Evolutionary conservation across 2,888 invertebrate genomes (phyloP), one percentile per base, ranked within the genome.

Genomic region (Hymenopus coronatus): DNA sequence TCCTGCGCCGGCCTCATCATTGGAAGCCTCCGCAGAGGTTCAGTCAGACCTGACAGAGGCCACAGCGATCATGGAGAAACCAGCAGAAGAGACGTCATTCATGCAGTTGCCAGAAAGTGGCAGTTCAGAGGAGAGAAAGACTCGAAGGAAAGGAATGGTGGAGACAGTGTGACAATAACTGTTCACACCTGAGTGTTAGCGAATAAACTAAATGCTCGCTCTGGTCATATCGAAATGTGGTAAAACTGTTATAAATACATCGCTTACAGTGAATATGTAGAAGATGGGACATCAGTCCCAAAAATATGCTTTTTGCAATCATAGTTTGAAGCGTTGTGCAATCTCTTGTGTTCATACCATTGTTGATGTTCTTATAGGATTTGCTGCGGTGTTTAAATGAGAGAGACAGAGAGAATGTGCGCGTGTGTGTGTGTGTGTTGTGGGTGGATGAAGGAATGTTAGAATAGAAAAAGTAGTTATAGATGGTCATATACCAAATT

Each of bases 21-120:
- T 27, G 14, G 84, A 88, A 70, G n/a, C n/a, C 27, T 33, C 40
- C 25, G 4, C 40, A 20, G 83, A 83, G 14, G 88, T 33, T 15
- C 27, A 28, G 33, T 15, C 28, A n/a, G 88, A 30, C 9, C 7
- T 12, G 25, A 84, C 33, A 3, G 89, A 89, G 6, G 70, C 89
- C 9, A 81, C 87, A 30, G 83, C 83, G 12, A 84, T 86, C 25
- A 15, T 83, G 20, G 28, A 28, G 83, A 28, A 27, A 14, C 88
- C 88, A 25, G 88, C 89, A 25, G 89, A 90, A 85, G 89, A 90
- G 70, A 90, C 89, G 0, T 90, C 89, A 9, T 90, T 90, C 28
- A 90, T 88, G 25, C 88, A 90, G 85, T 81, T 87, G 54, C 87
- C 88, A 25, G 88, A 87, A 8, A 82, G 40, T 83, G 40, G 54